Base-by-base conservation (phyloP, 2,797 vertebrate species). In the Peromyscus melanophrys region DNA sequence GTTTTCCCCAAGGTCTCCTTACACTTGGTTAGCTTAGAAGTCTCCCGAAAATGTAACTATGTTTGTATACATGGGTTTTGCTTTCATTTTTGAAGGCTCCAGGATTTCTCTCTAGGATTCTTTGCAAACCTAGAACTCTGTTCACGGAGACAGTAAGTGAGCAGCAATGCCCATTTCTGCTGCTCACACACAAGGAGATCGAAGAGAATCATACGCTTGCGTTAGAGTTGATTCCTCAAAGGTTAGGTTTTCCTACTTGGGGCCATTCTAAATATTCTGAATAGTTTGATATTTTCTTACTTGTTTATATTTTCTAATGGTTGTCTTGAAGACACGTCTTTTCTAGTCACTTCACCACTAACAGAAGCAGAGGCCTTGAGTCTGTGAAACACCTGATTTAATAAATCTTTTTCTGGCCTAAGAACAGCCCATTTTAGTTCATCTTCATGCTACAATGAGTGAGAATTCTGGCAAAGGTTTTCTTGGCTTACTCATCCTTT, bases 181-280 rank as follows among this genome's bases (percentile, higher is more conserved):
- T 76, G 43, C 37, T 16, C 75, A n/a, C 37, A 16, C 13, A 43
- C 37, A n/a, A 0, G 12, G 52, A 92, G 37, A 61, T n/a, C n/a
- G 21, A 83, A 49, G 25, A 73, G 4, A 40, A 46, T 75, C 76
- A 27, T 6, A 27, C 1, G 2, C 43, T 89, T 92, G 37, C 3
- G 0, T 10, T 34, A 1, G 5, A 52, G 16, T 10, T 89, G 19
- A 65, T 27, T 71, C 90, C 84, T 89, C 34, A 55, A 91, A 25
- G 37, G 17, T 65, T 67, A 84, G 34, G 14, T 73, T 59, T 90
- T 49, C 27, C 31, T 84, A 34, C 21, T 77, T 92, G 80, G 7
- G 31, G 46, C 59, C 73, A 91, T 71, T 93, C 59, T n/a, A 92
- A 78, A 59, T 52, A 49, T 14, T 95, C 92, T 40, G 96, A 13